phyloP scores from a whole-genome alignment of 2,888 invertebrate genomes.

The Drosophila kanekoi region DNA sequence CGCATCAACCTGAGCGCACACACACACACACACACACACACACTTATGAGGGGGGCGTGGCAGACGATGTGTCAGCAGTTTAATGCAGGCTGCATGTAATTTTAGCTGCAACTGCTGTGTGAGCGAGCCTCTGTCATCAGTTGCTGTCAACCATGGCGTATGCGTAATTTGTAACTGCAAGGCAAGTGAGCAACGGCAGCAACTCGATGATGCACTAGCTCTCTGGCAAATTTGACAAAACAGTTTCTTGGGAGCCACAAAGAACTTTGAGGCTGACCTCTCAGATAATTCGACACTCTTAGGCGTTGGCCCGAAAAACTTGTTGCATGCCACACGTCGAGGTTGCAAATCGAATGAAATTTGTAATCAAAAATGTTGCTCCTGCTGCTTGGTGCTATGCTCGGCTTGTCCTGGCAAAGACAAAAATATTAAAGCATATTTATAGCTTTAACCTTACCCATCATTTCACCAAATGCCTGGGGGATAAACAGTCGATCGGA shows the following conservation, averaged over 20 bases:
- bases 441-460: slow-evolving; percentile 65
- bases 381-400: background rate
- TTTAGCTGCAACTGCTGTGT: slow-evolving; percentile 54
- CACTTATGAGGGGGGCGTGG: slow-evolving; percentile 19
- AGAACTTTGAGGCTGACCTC: slow-evolving; percentile 49
- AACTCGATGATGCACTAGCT: slow-evolving; percentile 24
- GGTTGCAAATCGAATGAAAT: slow-evolving; percentile 39
- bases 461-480: slow-evolving; percentile 38
- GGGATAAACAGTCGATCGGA: background rate
- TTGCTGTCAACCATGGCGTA: slow-evolving; percentile 52
- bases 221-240: background rate
- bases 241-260: slow-evolving; percentile 41
- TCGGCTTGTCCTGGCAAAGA: background rate
- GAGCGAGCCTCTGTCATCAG: slow-evolving; percentile 56
- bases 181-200: slow-evolving; percentile 1
- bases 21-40: background rate
- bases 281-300: slow-evolving; percentile 11
- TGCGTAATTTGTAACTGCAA: slow-evolving; percentile 59
- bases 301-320: slow-evolving; percentile 23
- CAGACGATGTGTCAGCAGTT: slow-evolving; percentile 50
- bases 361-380: slow-evolving; percentile 36
- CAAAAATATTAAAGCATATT: slow-evolving; percentile 39
- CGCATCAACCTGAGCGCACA: slow-evolving; percentile 42
- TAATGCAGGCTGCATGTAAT: slow-evolving; percentile 51
- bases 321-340: slow-evolving; percentile 40